Percentiles rank a stretch among this genome's conserved stretches.
Evolutionary conservation across 2,113 vertebrate genomes (phyloP).

Genomic region (Trematocara zebra): DNA sequence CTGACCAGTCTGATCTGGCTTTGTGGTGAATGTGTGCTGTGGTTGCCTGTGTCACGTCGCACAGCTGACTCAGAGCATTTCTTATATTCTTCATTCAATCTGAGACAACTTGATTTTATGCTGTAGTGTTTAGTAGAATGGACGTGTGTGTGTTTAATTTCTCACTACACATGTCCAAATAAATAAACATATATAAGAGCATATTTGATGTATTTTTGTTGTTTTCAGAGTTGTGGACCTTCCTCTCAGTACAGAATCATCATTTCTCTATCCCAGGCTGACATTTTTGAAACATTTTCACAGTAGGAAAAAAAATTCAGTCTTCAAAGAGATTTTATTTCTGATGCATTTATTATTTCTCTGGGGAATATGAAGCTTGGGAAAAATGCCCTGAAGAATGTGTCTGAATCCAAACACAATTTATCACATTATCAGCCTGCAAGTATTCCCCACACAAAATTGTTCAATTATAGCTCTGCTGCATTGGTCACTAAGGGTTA

Average conservation of each 20-base stretch:
- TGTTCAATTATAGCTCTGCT: not conserved
- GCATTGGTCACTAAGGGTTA: not conserved
- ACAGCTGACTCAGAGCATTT: not conserved
- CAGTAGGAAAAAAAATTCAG: not conserved
- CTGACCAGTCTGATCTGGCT: constrained; percentile 39
- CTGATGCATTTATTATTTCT: not conserved
- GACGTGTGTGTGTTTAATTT: not conserved
- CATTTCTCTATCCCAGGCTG: not conserved
- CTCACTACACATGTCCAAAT: not conserved
- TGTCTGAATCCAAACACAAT: not conserved
- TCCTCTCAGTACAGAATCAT: not conserved
- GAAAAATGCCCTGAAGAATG: not conserved
- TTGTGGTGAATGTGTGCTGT: not conserved
- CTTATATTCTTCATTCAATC: not conserved
- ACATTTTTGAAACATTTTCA: not conserved
- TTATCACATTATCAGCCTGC: not conserved
- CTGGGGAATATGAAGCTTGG: not conserved
- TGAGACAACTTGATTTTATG: not conserved
- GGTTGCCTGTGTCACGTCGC: not conserved
- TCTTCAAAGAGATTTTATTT: constrained; percentile 8
- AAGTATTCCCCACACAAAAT: not conserved
- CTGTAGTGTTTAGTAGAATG: not conserved
- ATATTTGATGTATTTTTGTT: not conserved
- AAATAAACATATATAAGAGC: not conserved
- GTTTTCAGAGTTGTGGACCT: not conserved